These are phyloP conservation scores for Lemur catta DNA, from an alignment of 2,797 vertebrate genomes.

Conservation along the genomic window DNA sequence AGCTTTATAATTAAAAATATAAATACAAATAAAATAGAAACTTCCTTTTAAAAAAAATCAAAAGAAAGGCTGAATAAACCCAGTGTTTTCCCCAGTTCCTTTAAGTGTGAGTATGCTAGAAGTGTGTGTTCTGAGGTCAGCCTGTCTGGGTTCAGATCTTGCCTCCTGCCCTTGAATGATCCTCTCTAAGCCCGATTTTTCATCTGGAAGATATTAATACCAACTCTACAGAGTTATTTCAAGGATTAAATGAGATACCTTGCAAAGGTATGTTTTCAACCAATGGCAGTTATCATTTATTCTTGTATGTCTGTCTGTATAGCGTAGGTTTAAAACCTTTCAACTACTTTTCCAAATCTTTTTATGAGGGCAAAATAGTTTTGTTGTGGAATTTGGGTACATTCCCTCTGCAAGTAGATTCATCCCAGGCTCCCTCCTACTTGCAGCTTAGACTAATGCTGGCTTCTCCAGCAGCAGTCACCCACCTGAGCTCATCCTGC, in stretches of 20 bases:
- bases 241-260: not conserved
- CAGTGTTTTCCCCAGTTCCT: not conserved
- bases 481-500: not conserved
- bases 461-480: not conserved
- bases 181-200: not conserved
- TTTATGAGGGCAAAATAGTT: not conserved
- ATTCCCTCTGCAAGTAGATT: not conserved
- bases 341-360: not conserved
- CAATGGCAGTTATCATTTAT: not conserved
- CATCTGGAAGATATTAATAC: slow-evolving; percentile 10
- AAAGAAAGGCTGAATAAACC: not conserved
- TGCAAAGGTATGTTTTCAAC: not conserved
- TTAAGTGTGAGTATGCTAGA: not conserved
- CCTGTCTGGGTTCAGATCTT: not conserved
- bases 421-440: not conserved
- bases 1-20: slow-evolving; percentile 50
- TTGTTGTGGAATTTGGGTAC: not conserved
- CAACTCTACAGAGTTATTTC: not conserved
- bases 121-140: not conserved
- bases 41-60: slow-evolving; percentile 29
- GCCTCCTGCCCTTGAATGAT: not conserved
- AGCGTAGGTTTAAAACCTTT: not conserved
- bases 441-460: not conserved
- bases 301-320: not conserved
- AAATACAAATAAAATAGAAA: slow-evolving; percentile 43